A percentile compares a stretch with the other conserved stretches of the same genome.
Evolutionary conservation across 2,797 vertebrate genomes (phyloP).

Genomic region (Karalla daura): DNA sequence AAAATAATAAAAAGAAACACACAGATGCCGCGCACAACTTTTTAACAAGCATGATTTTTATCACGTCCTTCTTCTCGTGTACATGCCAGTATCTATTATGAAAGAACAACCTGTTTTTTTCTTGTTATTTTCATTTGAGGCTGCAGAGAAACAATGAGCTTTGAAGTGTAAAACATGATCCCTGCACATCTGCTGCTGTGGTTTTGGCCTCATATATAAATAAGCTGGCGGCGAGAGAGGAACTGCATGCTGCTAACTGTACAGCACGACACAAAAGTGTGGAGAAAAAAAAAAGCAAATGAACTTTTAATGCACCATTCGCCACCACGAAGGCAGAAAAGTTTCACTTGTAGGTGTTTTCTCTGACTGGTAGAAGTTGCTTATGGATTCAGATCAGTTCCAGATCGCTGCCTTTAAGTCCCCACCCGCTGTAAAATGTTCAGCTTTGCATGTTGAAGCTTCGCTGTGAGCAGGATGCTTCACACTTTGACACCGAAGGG

Average conservation of each 20-base stretch:
- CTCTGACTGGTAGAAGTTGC: not conserved
- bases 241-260: constrained; percentile 25
- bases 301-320: not conserved
- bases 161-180: constrained; percentile 71
- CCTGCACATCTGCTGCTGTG: constrained; percentile 33
- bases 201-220: constrained; percentile 39
- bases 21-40: not conserved
- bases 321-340: not conserved
- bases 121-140: constrained; percentile 45
- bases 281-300: constrained; percentile 5
- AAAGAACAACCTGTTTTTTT: constrained; percentile 44
- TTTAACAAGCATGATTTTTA: constrained; percentile 1
- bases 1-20: not conserved
- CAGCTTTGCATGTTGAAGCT: not conserved
- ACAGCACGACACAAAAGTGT: not conserved
- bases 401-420: not conserved
- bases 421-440: too few species aligned
- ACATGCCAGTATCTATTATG: constrained; percentile 43
- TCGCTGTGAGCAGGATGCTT: not conserved
- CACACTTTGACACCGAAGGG: not conserved
- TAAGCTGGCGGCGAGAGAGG: constrained; percentile 39
- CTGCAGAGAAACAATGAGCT: constrained; percentile 57
- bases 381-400: constrained; percentile 6
- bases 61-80: not conserved
- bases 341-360: not conserved